Evolutionary conservation across 2,888 invertebrate species (phyloP), one percentile per base, ranked within the genome.

Genomic region (Dynastes grantii): DNA sequence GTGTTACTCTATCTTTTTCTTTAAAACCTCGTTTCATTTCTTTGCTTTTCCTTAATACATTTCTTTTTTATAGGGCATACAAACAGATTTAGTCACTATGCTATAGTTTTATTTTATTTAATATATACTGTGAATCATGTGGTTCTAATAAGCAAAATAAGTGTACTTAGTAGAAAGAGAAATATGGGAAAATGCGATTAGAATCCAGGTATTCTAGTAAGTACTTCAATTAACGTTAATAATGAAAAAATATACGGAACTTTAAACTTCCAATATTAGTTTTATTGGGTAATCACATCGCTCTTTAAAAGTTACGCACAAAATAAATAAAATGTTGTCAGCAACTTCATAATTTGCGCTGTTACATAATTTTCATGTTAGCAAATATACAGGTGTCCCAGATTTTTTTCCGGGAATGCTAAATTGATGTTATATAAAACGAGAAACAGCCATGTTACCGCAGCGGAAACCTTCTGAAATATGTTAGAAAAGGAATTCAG

Each of bases 81-180:
- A 32, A 63, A 63, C 63, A 55, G 29, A 29, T 27, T 63, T 32
- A 63, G 63, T 63, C 63, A 63, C 27, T 63, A 32, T 63, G 63
- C 63, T 29, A 32, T 63, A 63, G 32, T 63, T 11, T 63, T 63
- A 63, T 63, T 63, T 58, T 22, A 32, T 63, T 29, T 61, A 61
- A 29, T 63, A 63, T 32, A 27, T 63, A 29, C 11, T 63, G 1
- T 22, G 55, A 55, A 55, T 22, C 55, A 22, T 16, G 22, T 22
- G 55, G 55, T 55, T 55, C 55, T 55, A 55, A 55, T 22, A 55
- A 1, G 1, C n/a, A 22, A 45, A 45, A 45, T 45, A 45, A 45
- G 45, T 45, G 37, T 45, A 45, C 45, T 45, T 45, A 11, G 9
- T 6, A 45, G 45, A 9, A 45, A 45, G 45, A 11, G 45, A 45